These are phyloP conservation scores for Esox masquinongy DNA, from an alignment of 2,797 vertebrate species.

Conservation along the genomic window DNA sequence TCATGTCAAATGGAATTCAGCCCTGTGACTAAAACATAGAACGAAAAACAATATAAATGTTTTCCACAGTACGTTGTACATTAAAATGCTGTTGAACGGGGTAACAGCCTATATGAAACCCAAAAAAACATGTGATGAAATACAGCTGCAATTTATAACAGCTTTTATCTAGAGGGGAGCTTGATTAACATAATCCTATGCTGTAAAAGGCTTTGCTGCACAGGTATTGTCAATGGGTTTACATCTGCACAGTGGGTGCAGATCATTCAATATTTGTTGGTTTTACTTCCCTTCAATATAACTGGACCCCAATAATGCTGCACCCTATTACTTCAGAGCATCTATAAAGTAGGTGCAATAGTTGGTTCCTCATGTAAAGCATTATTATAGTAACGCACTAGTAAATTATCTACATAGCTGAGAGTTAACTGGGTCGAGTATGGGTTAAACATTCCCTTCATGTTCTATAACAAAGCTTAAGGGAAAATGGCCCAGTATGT, in stretches of 20 bases:
- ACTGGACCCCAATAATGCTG: not conserved
- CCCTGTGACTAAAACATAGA: conserved; percentile 11
- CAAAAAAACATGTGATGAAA: not conserved
- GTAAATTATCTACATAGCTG: too few species aligned
- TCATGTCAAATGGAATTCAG: conserved; percentile 11
- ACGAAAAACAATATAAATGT: not conserved
- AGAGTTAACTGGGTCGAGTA: too few species aligned
- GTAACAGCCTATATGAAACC: not conserved
- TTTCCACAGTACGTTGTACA: not conserved
- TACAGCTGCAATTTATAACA: not conserved
- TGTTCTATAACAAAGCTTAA: too few species aligned
- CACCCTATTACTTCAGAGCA: not conserved
- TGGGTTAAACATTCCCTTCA: too few species aligned
- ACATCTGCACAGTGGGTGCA: not conserved
- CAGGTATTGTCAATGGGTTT: not conserved
- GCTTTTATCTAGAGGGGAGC: not conserved
- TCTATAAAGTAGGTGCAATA: too few species aligned
- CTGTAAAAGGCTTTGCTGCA: conserved; percentile 2
- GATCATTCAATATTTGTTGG: not conserved
- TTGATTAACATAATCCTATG: not conserved
- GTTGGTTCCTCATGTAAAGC: too few species aligned
- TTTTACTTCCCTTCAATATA: not conserved
- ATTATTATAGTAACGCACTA: too few species aligned
- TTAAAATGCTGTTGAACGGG: not conserved
- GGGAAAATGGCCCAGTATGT: too few species aligned